These are phyloP conservation scores for Lepidonotus clava DNA, from an alignment of 2,888 invertebrate genomes.

Conservation along the genomic window DNA sequence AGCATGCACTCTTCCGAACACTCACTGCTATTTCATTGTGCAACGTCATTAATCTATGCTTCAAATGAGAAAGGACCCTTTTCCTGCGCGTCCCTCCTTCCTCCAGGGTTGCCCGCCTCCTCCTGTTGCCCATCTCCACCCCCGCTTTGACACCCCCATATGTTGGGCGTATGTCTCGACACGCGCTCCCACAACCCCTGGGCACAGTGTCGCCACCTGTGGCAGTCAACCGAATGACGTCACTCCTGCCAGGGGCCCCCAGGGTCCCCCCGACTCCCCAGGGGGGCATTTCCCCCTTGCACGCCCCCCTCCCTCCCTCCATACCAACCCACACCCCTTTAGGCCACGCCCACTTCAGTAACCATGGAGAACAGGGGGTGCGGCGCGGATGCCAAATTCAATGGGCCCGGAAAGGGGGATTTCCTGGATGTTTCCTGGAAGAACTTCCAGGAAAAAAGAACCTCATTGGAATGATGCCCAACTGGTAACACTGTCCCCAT, in stretches of 20 bases:
- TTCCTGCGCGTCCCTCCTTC: no score
- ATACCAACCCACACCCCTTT: no score
- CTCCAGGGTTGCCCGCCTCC: neutral
- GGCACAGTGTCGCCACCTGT: slow-evolving; percentile 5
- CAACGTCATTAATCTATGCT: no score
- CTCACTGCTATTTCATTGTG: no score
- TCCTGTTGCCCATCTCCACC: neutral
- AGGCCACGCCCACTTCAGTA: neutral
- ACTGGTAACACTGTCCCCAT: neutral
- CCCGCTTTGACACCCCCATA: neutral
- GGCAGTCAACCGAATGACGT: neutral
- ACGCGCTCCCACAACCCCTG: neutral
- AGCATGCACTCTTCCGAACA: no score
- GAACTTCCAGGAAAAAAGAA: neutral
- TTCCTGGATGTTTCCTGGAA: neutral
- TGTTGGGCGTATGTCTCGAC: neutral
- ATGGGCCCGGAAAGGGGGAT: neutral
- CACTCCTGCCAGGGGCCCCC: no score
- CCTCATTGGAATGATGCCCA: neutral
- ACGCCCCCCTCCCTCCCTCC: no score
- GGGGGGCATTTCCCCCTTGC: no score
- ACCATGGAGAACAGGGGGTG: neutral
- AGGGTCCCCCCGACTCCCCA: no score
- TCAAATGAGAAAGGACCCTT: no score
- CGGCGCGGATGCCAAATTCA: neutral